Evolutionary conservation across 2,888 invertebrate genomes (phyloP).

Genomic region (Epiblema foenella): DNA sequence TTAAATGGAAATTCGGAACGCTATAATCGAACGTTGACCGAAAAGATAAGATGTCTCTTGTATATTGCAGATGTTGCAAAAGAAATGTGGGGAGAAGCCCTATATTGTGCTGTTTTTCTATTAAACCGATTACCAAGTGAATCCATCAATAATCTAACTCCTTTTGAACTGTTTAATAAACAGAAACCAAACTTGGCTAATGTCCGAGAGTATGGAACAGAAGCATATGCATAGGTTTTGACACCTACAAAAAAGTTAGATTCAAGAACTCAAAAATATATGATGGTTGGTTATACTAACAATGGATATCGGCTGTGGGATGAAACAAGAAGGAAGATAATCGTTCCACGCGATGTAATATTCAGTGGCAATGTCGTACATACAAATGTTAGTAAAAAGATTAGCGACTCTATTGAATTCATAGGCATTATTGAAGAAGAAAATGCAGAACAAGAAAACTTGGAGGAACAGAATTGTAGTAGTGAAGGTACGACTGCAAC

Average conservation of each 20-base stretch:
- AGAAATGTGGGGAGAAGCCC: slow-evolving; percentile 16
- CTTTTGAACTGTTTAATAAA: background rate
- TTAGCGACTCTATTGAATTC: no score
- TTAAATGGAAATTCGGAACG: slow-evolving; percentile 5
- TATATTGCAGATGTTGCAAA: background rate
- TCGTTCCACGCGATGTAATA: slow-evolving; percentile 8
- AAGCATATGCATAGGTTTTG: background rate
- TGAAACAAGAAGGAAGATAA: background rate
- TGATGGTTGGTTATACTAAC: slow-evolving; percentile 9
- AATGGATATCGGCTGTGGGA: slow-evolving; percentile 2
- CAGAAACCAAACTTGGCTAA: slow-evolving; percentile 2
- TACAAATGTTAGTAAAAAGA: background rate
- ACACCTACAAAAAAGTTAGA: background rate
- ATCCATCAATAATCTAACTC: slow-evolving; percentile 9
- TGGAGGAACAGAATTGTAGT: background rate
- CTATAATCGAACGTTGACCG: background rate
- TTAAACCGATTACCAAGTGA: slow-evolving; percentile 11
- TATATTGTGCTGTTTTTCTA: slow-evolving; percentile 4
- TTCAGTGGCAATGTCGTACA: slow-evolving; percentile 1
- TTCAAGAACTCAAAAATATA: background rate
- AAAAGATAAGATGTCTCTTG: background rate
- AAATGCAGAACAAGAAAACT: background rate
- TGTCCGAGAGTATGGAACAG: background rate
- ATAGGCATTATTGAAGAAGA: no score
- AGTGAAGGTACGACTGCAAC: no score